These are phyloP conservation scores for Shargacucullia verbasci DNA, from an alignment of 2,888 invertebrate genomes.

Conservation along the genomic window DNA sequence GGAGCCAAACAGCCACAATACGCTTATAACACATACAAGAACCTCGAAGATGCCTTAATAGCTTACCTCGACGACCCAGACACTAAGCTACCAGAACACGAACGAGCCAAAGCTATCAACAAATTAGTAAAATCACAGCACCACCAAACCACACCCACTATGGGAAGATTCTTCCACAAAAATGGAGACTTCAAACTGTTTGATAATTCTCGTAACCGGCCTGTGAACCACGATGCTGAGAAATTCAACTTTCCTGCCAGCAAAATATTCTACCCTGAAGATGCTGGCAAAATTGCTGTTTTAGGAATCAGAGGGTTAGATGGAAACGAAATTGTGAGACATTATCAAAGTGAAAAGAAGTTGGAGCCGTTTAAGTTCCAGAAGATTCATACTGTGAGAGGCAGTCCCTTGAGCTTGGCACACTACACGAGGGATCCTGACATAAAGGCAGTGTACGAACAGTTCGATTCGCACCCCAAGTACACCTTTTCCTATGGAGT, in stretches of 20 bases:
- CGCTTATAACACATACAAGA: conserved; percentile 78
- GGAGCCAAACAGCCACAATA: conserved; percentile 73
- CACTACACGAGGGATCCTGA: conserved; percentile 63
- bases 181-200: conserved; percentile 66
- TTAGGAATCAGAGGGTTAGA: conserved; percentile 1
- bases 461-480: conserved; percentile 68
- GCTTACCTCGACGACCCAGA: conserved; percentile 79
- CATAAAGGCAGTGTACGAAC: conserved; percentile 32
- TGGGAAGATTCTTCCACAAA: conserved; percentile 58
- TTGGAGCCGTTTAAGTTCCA: conserved; percentile 59
- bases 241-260: conserved; percentile 7
- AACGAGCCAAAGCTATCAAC: conserved; percentile 67
- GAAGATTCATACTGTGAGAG: conserved; percentile 60
- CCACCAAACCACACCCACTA: conserved; percentile 4
- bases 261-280: conserved; percentile 24
- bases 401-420: conserved; percentile 62
- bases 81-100: conserved; percentile 77
- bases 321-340: conserved; percentile 8
- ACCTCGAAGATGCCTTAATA: conserved; percentile 76
- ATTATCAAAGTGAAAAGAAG: conserved; percentile 19
- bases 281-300: background rate
- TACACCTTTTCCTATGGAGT: conserved; percentile 78
- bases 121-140: conserved; percentile 53
- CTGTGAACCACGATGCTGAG: conserved; percentile 5
- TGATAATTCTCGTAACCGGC: conserved; percentile 36